Conservation (phyloP, 2,113 vertebrate species). For the Shinisaurus crocodilurus region DNA sequence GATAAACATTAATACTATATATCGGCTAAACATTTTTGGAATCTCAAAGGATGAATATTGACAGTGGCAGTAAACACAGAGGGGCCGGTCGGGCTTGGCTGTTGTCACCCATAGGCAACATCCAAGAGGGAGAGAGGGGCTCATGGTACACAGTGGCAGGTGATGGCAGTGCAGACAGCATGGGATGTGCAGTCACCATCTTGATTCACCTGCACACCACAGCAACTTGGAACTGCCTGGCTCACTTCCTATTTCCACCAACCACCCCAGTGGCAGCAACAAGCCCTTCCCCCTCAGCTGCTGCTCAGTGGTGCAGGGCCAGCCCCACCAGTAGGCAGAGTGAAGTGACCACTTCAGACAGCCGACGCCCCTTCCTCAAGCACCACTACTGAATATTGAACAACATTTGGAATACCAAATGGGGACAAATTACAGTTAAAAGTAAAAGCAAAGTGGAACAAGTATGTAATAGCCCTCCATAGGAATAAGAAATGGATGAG, state of each 20-base stretch:
- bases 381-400: not conserved
- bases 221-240: not conserved
- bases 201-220: not conserved
- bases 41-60: not conserved
- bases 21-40: not conserved
- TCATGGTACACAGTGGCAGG: not conserved
- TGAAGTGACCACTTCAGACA: no score
- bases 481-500: not conserved
- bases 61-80: not conserved
- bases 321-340: no score
- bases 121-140: not conserved
- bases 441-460: not conserved
- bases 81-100: not conserved
- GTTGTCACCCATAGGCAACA: not conserved
- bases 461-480: accelerated
- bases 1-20: not conserved
- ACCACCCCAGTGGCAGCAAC: not conserved
- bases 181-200: not conserved
- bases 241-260: not conserved
- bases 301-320: not conserved
- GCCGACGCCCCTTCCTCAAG: not conserved
- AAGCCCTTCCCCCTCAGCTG: not conserved
- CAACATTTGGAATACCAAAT: not conserved
- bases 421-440: not conserved
- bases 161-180: not conserved